A percentile compares a stretch with the other conserved stretches of the same genome.
Evolutionary conservation across 2,888 invertebrate species (phyloP).

Genomic region (Rhagonycha lutea): DNA sequence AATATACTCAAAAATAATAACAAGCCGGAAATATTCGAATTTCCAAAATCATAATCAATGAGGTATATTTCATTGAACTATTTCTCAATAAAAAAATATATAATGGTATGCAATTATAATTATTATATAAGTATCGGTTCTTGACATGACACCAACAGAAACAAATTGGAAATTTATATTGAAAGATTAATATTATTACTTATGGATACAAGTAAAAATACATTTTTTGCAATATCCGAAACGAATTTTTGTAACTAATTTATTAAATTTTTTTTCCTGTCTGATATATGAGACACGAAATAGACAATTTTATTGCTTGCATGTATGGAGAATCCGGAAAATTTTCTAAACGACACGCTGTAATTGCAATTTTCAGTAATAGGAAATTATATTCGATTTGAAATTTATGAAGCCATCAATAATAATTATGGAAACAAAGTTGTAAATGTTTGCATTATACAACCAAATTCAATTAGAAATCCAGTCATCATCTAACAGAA

Average conservation of each 20-base stretch:
- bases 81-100: too few species aligned
- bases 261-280: not conserved
- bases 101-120: too few species aligned
- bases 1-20: too few species aligned
- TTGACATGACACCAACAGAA: not conserved
- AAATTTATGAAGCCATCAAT: not conserved
- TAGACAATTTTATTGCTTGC: not conserved
- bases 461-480: not conserved
- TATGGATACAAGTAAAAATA: too few species aligned
- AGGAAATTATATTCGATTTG: not conserved
- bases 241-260: too few species aligned
- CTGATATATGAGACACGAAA: not conserved
- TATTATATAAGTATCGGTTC: not conserved
- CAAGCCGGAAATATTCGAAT: too few species aligned
- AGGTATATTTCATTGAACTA: too few species aligned
- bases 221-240: too few species aligned
- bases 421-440: not conserved
- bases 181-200: too few species aligned
- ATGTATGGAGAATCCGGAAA: not conserved
- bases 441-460: not conserved
- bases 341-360: not conserved
- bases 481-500: not conserved
- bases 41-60: too few species aligned
- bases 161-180: too few species aligned
- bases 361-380: not conserved